These are phyloP conservation scores for Pelagia noctiluca DNA, from an alignment of 30 jellyfish, hydroid and myxozoan species.

Conservation along the genomic window DNA sequence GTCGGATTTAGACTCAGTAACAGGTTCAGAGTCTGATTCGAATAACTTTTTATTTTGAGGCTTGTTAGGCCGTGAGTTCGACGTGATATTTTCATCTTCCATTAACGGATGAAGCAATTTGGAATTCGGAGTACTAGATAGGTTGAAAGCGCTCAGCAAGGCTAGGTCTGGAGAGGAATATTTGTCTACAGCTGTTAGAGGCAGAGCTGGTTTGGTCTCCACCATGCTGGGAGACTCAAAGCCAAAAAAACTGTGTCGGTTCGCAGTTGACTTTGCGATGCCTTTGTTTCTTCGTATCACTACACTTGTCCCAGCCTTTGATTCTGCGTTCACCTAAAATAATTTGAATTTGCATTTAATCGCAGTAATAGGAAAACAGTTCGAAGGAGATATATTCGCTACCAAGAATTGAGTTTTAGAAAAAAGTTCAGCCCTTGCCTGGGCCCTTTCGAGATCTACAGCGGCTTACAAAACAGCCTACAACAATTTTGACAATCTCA, in stretches of 20 bases:
- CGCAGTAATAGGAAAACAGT: too few relatives aligned
- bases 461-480: too few relatives aligned
- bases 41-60: background rate
- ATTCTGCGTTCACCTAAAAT: slow-evolving; percentile 27
- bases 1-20: background rate
- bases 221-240: slow-evolving; percentile 83
- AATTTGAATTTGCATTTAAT: too few relatives aligned
- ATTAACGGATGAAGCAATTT: slow-evolving; percentile 82
- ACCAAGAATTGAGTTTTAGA: too few relatives aligned
- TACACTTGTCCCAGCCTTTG: slow-evolving; percentile 20
- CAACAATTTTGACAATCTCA: too few relatives aligned
- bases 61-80: slow-evolving; percentile 25
- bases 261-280: slow-evolving; percentile 46
- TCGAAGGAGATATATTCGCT: too few relatives aligned
- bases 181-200: slow-evolving; percentile 39
- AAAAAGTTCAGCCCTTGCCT: too few relatives aligned
- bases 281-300: slow-evolving; percentile 37
- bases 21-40: background rate
- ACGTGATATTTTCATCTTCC: slow-evolving; percentile 89
- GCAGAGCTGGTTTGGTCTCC: slow-evolving; percentile 14
- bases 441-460: too few relatives aligned
- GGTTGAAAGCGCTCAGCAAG: slow-evolving; percentile 17
- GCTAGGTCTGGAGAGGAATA: slow-evolving; percentile 40
- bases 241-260: slow-evolving; percentile 91
- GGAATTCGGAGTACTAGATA: slow-evolving; percentile 67